A percentile compares a stretch with the other conserved stretches of the same genome.
Conservation (phyloP, 2,888 invertebrate genomes). For the Sarcophaga rosellei region DNA sequence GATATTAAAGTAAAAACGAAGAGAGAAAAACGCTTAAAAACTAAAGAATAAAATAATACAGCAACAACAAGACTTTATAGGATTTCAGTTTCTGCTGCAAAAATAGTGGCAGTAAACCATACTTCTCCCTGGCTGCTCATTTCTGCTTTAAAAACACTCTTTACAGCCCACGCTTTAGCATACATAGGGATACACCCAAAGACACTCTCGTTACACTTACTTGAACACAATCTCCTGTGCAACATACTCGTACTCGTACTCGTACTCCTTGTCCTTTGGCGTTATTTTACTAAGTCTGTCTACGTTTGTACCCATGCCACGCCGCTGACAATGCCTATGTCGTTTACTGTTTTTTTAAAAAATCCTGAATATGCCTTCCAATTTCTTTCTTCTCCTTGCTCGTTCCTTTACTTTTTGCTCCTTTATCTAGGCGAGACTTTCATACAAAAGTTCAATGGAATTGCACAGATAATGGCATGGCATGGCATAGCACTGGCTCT, state of each 20-base stretch:
- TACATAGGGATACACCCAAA: neutral
- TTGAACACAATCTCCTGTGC: conserved; percentile 15
- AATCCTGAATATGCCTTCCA: neutral
- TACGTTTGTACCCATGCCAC: too few relatives aligned
- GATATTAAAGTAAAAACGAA: neutral
- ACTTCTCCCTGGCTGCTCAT: conserved; percentile 13
- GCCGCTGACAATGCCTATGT: neutral
- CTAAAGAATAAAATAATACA: conserved; percentile 1
- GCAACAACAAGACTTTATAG: conserved; percentile 18
- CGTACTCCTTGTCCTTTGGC: neutral
- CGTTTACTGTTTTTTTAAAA: neutral
- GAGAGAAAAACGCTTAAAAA: conserved; percentile 2
- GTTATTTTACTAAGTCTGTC: neutral
- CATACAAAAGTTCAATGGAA: conserved; percentile 70
- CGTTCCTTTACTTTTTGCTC: too few relatives aligned
- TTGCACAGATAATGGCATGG: conserved; percentile 37
- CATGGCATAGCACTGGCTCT: neutral
- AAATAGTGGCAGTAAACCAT: neutral
- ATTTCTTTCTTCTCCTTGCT: neutral
- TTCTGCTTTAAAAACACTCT: neutral
- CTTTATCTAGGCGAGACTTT: conserved; percentile 46
- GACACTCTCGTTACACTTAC: conserved; percentile 25
- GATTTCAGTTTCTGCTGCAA: neutral
- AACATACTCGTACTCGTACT: neutral
- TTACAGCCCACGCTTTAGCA: neutral